These are phyloP conservation scores for Corbicula japonica DNA, from an alignment of 2,888 invertebrate species.

Conservation along the genomic window DNA sequence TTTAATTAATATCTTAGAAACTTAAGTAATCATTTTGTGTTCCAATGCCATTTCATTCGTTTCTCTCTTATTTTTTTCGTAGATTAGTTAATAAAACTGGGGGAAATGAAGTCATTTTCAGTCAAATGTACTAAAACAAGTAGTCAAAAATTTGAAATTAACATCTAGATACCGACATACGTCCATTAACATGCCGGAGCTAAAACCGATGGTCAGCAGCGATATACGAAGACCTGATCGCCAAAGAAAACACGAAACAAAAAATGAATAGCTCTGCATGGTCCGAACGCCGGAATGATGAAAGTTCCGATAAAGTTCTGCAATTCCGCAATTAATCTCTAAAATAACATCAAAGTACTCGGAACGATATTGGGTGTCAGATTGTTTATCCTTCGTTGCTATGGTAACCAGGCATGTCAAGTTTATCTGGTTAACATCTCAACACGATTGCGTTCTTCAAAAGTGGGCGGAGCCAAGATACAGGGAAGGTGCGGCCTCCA, in stretches of 20 bases:
- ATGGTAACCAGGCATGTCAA: constrained; percentile 62
- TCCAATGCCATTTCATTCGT: too few species aligned
- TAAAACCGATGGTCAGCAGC: constrained; percentile 20
- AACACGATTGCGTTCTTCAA: constrained; percentile 17
- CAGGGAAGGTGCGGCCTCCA: constrained; percentile 4
- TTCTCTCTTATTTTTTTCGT: too few species aligned
- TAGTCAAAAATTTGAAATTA: too few species aligned
- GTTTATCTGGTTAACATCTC: constrained; percentile 61
- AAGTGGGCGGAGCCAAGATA: constrained; percentile 25
- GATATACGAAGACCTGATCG: not conserved
- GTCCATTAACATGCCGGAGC: too few species aligned
- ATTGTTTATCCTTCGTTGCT: constrained; percentile 63
- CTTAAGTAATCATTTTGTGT: too few species aligned
- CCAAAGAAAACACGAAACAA: constrained; percentile 30
- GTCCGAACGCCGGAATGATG: constrained; percentile 24
- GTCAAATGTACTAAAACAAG: too few species aligned
- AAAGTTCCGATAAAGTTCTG: constrained; percentile 27
- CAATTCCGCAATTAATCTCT: constrained; percentile 56
- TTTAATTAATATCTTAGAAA: too few species aligned
- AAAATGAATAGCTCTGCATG: constrained; percentile 1
- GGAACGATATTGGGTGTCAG: constrained; percentile 59
- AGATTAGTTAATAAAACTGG: too few species aligned
- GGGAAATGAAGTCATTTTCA: too few species aligned
- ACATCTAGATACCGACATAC: too few species aligned
- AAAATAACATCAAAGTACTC: constrained; percentile 64